Evolutionary conservation across 2,888 invertebrate species (phyloP).

Genomic region (Nebria salina): DNA sequence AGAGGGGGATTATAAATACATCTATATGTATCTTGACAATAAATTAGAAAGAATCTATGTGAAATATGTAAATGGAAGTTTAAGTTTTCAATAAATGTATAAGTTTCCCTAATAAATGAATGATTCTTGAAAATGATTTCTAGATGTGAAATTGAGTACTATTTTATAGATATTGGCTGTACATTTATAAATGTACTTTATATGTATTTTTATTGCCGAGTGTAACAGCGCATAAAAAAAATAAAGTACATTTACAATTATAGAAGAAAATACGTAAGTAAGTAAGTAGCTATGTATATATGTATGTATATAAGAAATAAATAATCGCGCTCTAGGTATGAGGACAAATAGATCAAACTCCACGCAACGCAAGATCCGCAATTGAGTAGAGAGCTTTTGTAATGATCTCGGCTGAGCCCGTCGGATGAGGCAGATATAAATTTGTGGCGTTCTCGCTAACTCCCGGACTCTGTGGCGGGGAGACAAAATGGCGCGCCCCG

Average conservation of each 20-base stretch:
- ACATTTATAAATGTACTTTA: no score
- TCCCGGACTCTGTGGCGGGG: slow-evolving; percentile 53
- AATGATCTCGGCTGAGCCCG: slow-evolving; percentile 65
- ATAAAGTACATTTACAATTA: not conserved
- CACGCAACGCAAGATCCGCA: slow-evolving; percentile 62
- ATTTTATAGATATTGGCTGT: no score
- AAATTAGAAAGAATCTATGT: no score
- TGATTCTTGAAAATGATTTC: no score
- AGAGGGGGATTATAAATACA: no score
- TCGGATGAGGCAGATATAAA: slow-evolving; percentile 65
- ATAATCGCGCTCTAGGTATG: slow-evolving; percentile 52
- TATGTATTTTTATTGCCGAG: no score
- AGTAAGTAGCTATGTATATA: not conserved
- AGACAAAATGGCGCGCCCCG: slow-evolving; percentile 61
- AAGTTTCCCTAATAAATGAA: no score
- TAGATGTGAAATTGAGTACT: no score
- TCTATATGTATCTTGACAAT: no score
- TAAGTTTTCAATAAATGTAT: no score
- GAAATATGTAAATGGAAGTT: no score
- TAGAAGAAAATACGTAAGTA: not conserved
- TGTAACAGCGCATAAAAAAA: no score
- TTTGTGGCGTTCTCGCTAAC: slow-evolving; percentile 64
- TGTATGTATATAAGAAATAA: slow-evolving; percentile 19
- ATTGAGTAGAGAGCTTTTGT: slow-evolving; percentile 66
- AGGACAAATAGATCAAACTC: slow-evolving; percentile 65